Conservation (phyloP, 2,797 vertebrate species). For the Chrysolophus pictus region DNA sequence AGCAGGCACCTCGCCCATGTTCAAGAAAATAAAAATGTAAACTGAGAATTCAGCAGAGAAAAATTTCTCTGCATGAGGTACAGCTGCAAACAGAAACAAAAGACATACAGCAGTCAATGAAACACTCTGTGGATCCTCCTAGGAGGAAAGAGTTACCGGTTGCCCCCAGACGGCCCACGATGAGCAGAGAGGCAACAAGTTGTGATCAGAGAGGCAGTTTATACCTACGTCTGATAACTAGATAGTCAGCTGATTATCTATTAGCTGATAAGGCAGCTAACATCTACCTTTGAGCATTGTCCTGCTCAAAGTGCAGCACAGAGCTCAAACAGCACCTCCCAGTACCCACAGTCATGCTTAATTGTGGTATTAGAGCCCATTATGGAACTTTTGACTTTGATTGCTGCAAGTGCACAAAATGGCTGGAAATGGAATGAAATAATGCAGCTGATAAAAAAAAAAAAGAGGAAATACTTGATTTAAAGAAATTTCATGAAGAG, state of each 20-base stretch:
- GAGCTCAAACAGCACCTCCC: neutral
- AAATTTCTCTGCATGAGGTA: neutral
- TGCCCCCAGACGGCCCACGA: neutral
- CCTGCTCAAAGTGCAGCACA: neutral
- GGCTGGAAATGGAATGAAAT: neutral
- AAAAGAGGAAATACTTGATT: neutral
- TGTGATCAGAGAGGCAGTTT: neutral
- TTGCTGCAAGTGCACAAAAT: accelerated
- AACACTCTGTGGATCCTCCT: neutral
- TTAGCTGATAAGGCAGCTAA: neutral
- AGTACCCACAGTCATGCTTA: neutral
- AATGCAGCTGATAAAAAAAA: neutral
- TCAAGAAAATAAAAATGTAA: neutral
- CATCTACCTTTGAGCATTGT: accelerated
- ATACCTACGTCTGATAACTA: neutral
- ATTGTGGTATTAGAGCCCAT: neutral
- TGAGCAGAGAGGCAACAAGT: neutral
- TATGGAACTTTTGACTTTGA: neutral
- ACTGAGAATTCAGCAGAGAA: neutral
- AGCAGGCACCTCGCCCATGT: neutral
- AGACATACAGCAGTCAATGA: neutral
- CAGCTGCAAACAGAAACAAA: neutral
- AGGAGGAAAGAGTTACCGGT: neutral
- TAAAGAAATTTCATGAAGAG: neutral
- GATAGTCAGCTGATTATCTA: neutral